A percentile compares a stretch with the other conserved stretches of the same genome.
These are phyloP conservation scores for Zosterops borbonicus DNA, from an alignment of 2,113 vertebrate species.

Conservation along the genomic window DNA sequence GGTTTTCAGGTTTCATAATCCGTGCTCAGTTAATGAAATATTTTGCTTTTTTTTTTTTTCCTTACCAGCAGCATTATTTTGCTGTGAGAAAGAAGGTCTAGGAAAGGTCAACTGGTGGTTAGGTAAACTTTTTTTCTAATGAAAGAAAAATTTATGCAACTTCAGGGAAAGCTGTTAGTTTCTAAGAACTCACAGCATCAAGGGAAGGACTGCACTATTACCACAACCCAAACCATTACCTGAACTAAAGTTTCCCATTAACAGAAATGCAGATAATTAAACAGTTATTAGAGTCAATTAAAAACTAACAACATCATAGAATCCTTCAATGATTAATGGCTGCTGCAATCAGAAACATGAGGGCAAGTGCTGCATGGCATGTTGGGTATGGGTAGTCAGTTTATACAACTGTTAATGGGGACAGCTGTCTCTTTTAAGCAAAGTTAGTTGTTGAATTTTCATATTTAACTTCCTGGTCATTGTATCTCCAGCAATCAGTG, in stretches of 20 bases:
- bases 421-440: not conserved
- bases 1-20: not conserved
- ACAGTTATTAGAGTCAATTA: not conserved
- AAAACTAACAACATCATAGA: not conserved
- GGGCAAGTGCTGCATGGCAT: not conserved
- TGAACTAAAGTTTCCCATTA: not conserved
- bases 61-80: not conserved
- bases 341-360: not conserved
- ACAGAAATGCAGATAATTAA: not conserved
- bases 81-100: not conserved
- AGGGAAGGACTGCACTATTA: not conserved
- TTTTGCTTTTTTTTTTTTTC: not conserved
- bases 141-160: not conserved
- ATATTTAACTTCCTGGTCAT: not conserved
- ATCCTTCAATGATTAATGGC: not conserved
- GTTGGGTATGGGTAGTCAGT: not conserved
- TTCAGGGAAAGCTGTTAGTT: not conserved
- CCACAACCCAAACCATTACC: not conserved
- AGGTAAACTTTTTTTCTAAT: not conserved
- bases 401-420: not conserved
- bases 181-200: not conserved
- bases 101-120: not conserved
- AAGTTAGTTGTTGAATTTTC: not conserved
- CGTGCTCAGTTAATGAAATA: not conserved
- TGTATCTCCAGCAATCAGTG: not conserved